Conservation (phyloP, 2,888 invertebrate genomes). For the Cantharis rustica region DNA sequence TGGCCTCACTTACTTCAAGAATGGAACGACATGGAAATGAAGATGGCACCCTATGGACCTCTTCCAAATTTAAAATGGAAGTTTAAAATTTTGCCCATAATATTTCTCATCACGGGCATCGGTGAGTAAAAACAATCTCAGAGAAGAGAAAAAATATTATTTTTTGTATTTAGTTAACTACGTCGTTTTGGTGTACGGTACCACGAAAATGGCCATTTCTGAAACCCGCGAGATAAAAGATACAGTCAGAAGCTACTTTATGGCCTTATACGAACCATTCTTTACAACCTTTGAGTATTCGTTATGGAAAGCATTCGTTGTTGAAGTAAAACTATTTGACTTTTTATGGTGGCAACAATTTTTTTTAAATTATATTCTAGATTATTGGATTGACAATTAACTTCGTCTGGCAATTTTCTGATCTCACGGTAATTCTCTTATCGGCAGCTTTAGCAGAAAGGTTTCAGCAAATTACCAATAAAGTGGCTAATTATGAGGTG, state of each 20-base stretch:
- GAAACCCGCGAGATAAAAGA: neutral
- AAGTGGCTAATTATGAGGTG: slow-evolving; percentile 4
- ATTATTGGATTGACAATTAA: slow-evolving; percentile 14
- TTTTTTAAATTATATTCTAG: slow-evolving; percentile 4
- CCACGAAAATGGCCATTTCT: slow-evolving; percentile 1
- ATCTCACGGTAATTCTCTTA: slow-evolving; percentile 22
- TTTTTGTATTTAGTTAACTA: slow-evolving; percentile 21
- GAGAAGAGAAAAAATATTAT: neutral
- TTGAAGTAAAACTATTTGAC: slow-evolving; percentile 9
- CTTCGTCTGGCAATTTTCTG: slow-evolving; percentile 30
- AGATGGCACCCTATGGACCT: slow-evolving; percentile 9
- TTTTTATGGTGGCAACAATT: neutral
- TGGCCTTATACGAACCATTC: slow-evolving; percentile 11
- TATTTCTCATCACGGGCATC: slow-evolving; percentile 16
- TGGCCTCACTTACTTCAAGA: slow-evolving; percentile 25
- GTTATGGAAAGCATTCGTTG: slow-evolving; percentile 13
- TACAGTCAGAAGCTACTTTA: slow-evolving; percentile 9
- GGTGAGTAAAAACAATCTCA: slow-evolving; percentile 10
- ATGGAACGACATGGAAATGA: slow-evolving; percentile 28
- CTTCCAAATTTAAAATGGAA: slow-evolving; percentile 7
- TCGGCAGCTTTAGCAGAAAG: slow-evolving; percentile 22
- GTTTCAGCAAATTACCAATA: slow-evolving; percentile 24
- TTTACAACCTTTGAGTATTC: slow-evolving; percentile 13
- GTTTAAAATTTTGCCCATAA: slow-evolving; percentile 7
- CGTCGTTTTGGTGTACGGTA: slow-evolving; percentile 9